Conservation (phyloP, 2,113 vertebrate species). For the Callionymus lyra region DNA sequence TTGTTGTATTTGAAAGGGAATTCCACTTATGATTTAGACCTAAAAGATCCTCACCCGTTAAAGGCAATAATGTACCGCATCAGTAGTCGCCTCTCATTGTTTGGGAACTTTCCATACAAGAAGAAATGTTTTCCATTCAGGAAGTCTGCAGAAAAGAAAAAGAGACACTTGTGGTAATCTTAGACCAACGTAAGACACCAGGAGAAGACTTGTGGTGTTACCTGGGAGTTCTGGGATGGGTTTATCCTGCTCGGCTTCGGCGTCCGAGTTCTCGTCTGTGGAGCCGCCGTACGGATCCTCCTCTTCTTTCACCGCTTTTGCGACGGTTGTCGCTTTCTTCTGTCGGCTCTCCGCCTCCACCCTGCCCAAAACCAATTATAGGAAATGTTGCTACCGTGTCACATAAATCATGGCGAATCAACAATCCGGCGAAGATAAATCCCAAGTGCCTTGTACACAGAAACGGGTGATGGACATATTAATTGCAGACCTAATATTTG, state of each 20-base stretch:
- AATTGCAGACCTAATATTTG: no score
- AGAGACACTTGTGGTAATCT: background rate
- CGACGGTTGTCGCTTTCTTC: conserved; percentile 34
- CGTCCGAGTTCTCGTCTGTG: conserved; percentile 83
- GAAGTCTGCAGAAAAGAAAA: conserved; percentile 63
- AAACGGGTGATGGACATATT: no score
- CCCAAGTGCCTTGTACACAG: no score
- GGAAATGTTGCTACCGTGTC: no score
- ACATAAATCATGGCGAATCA: no score
- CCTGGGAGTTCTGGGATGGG: conserved; percentile 78
- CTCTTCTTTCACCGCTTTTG: conserved; percentile 19
- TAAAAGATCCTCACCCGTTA: conserved; percentile 75
- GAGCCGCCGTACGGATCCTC: conserved; percentile 77
- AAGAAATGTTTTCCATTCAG: conserved; percentile 79
- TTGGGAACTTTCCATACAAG: conserved; percentile 80
- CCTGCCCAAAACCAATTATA: conserved; percentile 41
- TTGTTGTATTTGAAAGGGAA: no score
- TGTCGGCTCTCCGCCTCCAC: conserved; percentile 58
- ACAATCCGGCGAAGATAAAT: no score
- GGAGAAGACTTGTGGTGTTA: conserved; percentile 25
- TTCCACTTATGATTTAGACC: no score
- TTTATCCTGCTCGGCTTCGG: conserved; percentile 65
- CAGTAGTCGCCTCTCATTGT: conserved; percentile 73
- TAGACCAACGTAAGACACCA: background rate
- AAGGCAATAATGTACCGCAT: conserved; percentile 80